A percentile compares a stretch with the other conserved stretches of the same genome.
phyloP scores from a whole-genome alignment of 2,797 vertebrate genomes.

The Nannoperca australis region DNA sequence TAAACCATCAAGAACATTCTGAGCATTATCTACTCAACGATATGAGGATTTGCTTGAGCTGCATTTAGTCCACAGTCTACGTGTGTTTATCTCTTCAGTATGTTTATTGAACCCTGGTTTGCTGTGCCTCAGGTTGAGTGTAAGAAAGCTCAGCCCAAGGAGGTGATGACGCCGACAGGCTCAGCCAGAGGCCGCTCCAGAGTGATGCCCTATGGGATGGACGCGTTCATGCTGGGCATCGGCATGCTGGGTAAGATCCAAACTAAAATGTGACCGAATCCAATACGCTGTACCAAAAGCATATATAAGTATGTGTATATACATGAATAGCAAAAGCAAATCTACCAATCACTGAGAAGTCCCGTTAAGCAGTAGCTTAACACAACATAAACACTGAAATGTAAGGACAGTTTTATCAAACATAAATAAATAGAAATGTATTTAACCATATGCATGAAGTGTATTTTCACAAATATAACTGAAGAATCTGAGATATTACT shows the following conservation, averaged over 20 bases:
- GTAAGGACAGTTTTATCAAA: neutral
- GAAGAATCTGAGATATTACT: neutral
- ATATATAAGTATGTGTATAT: neutral
- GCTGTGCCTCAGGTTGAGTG: constrained; percentile 92
- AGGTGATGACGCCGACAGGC: constrained; percentile 98
- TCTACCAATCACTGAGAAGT: neutral
- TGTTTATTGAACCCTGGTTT: neutral
- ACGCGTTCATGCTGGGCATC: constrained; percentile 98
- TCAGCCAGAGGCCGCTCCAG: constrained; percentile 95
- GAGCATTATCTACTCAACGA: neutral
- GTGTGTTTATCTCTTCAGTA: neutral
- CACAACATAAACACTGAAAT: neutral
- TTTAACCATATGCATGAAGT: neutral
- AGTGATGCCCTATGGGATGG: constrained; percentile 99
- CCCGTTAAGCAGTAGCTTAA: neutral
- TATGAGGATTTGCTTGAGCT: neutral
- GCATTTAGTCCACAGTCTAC: neutral
- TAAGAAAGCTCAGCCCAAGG: constrained; percentile 99
- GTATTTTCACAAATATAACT: neutral
- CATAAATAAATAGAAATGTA: neutral
- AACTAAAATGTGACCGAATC: neutral
- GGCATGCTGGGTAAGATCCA: constrained; percentile 94
- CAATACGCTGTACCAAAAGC: neutral
- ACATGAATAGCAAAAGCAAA: neutral
- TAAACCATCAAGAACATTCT: neutral